These are phyloP conservation scores for Rhogogaster chlorosoma DNA, from an alignment of 2,888 invertebrate genomes.

Conservation along the genomic window DNA sequence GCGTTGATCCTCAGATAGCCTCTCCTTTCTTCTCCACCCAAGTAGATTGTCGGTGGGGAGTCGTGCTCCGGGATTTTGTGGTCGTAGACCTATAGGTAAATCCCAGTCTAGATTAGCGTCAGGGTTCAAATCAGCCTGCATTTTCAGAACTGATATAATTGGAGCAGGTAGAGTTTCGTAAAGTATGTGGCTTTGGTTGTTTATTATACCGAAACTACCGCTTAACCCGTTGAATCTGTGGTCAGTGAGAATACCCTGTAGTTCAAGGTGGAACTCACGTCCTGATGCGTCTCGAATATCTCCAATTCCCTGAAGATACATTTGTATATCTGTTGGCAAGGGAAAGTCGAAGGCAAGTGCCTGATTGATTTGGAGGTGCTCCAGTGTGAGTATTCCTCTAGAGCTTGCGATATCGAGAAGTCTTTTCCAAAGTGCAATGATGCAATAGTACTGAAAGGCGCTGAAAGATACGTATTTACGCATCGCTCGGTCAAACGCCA, in stretches of 20 bases:
- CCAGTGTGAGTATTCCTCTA: neutral
- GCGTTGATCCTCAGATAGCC: slow-evolving; percentile 1
- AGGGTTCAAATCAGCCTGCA: neutral
- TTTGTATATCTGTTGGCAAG: neutral
- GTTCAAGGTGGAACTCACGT: neutral
- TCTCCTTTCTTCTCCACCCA: slow-evolving; percentile 1
- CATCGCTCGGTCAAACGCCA: neutral
- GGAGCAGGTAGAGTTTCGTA: slow-evolving; percentile 30
- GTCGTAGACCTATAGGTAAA: neutral
- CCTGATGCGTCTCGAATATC: neutral
- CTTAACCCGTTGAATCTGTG: neutral
- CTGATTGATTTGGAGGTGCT: neutral
- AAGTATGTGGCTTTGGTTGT: neutral
- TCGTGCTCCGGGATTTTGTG: neutral
- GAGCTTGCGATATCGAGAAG: neutral
- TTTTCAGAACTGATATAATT: slow-evolving; percentile 15
- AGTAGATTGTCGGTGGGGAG: slow-evolving; percentile 12
- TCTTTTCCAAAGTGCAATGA: slow-evolving; percentile 22
- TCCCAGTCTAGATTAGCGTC: neutral
- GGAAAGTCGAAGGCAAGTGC: neutral
- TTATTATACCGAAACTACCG: neutral
- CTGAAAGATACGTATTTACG: neutral
- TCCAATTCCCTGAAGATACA: slow-evolving; percentile 1
- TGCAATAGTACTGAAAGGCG: slow-evolving; percentile 17
- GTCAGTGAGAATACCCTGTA: neutral